Base-by-base conservation (phyloP, 2,888 invertebrate species). In the Adelphocoris suturalis region DNA sequence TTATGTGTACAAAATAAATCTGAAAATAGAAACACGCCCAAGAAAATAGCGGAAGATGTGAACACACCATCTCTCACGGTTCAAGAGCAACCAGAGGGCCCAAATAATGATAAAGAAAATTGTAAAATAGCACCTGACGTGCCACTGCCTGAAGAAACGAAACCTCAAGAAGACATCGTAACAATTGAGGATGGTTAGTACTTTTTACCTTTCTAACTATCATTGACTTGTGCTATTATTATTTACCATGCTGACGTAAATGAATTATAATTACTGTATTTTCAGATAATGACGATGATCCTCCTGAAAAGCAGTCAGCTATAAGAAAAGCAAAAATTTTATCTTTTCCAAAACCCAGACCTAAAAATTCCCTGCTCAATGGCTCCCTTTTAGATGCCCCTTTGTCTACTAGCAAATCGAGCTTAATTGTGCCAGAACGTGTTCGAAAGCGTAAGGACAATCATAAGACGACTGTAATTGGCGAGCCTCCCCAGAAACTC, bases 371-470 rank as follows among this genome's bases (percentile, higher is more conserved):
- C 13, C 23, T 82, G 12, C 76, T 55, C 75, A 76, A 88, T 23
- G 89, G 82, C 12, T 76, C 46, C 28, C 28, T 76, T 27, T 12
- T 28, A 27, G 78, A 78, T 23, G 28, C 27, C 16, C 78, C 88
- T 16, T n/a, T 16, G 46, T 11, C 19, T 1, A 37, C 37, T 14
- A 61, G 28, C 16, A 37, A 57, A 57, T 27, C 28, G 28, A 85
- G 12, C 14, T 1, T 16, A 5, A 28, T 46, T 27, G 28, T 9
- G 0, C 52, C 27, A 4, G 89, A 81, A 19, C 55, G 81, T 27
- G 55, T 37, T n/a, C 89, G 89, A 4, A 89, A 89, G 48, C 81
- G 89, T 13, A 89, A 89, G 23, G 89, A 84, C 82, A 57, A 61
- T 68, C 85, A 84, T 28, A 57, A 68, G 14, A 23, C 86, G 4